Evolutionary conservation across 1,140 invertebrate species (phyloP).

Genomic region (Drosophila subobscura): DNA sequence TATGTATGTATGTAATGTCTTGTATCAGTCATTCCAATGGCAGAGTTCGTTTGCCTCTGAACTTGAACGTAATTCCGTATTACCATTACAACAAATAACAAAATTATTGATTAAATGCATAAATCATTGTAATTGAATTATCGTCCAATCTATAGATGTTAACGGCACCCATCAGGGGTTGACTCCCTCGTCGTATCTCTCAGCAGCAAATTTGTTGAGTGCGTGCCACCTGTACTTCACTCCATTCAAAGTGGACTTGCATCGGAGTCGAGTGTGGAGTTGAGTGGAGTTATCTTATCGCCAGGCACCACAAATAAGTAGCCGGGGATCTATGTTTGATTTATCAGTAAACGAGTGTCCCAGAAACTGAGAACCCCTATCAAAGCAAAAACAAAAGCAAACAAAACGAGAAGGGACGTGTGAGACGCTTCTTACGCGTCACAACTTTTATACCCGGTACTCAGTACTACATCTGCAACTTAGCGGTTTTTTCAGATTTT

Average conservation of each 20-base stretch:
- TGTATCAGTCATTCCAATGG: too few species aligned
- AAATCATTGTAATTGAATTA: conserved; percentile 29
- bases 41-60: too few species aligned
- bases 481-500: too few species aligned
- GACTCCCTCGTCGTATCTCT: conserved; percentile 4
- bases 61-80: too few species aligned
- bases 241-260: conserved; percentile 4
- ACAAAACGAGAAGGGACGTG: conserved; percentile 5
- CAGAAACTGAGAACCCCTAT: not conserved
- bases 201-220: conserved; percentile 8
- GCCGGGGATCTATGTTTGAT: conserved; percentile 24
- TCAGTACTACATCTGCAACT: too few species aligned
- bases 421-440: too few species aligned
- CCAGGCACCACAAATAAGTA: not conserved
- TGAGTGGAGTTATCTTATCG: conserved; percentile 28
- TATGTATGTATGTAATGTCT: too few species aligned
- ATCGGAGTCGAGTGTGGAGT: not conserved
- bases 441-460: too few species aligned
- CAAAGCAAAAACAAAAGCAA: conserved; percentile 13
- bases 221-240: conserved; percentile 34
- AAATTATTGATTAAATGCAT: not conserved
- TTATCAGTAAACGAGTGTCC: conserved; percentile 20
- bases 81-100: not conserved
- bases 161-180: conserved; percentile 22
- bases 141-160: conserved; percentile 41